Evolutionary conservation across 2,113 vertebrate species (phyloP).

Genomic region (Myotis brandtii): DNA sequence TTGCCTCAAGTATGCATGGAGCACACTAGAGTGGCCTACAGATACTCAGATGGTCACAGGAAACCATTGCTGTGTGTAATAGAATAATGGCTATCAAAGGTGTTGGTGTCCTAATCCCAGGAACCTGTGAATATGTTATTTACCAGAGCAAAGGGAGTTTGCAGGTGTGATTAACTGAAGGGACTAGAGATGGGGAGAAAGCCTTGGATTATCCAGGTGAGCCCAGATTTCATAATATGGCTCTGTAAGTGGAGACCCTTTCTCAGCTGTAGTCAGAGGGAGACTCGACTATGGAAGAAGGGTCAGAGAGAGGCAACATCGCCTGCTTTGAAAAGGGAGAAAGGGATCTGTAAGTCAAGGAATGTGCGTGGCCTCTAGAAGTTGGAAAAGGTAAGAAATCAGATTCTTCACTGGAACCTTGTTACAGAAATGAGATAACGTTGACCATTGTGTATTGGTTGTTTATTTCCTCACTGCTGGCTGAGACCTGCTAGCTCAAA

Average conservation of each 20-base stretch:
- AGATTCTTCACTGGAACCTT: background rate
- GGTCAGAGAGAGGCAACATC: background rate
- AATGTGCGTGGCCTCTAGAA: background rate
- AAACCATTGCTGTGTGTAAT: background rate
- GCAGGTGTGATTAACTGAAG: background rate
- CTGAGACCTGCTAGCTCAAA: background rate
- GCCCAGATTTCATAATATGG: background rate
- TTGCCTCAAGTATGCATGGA: background rate
- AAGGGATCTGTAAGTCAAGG: background rate
- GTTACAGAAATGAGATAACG: background rate
- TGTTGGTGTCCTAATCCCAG: background rate
- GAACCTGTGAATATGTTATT: background rate
- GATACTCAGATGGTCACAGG: background rate
- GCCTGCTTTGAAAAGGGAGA: background rate
- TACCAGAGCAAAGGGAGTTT: background rate
- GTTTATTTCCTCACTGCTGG: background rate
- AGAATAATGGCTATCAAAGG: background rate
- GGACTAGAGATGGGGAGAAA: background rate
- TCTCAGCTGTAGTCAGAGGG: background rate
- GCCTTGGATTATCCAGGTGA: background rate
- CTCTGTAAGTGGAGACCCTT: background rate
- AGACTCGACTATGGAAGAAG: background rate
- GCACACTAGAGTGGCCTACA: background rate
- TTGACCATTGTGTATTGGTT: background rate
- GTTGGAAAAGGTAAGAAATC: background rate